phyloP scores from a whole-genome alignment of 2,113 vertebrate species.

The Coturnix japonica region DNA sequence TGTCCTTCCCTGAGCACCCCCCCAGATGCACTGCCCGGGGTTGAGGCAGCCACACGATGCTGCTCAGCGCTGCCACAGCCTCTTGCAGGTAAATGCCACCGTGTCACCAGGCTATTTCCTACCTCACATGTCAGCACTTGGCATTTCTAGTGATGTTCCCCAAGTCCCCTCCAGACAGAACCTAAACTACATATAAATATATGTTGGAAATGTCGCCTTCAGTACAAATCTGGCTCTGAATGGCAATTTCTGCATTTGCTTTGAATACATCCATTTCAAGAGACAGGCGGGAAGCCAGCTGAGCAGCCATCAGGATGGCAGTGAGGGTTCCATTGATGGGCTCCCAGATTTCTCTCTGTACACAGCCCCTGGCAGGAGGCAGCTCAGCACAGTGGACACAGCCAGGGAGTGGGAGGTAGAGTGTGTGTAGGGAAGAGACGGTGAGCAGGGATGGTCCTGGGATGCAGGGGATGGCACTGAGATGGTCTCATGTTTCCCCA shows the following conservation, averaged over 20 bases:
- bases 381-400: too few relatives aligned
- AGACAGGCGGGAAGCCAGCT: background rate
- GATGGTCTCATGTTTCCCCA: background rate
- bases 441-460: too few relatives aligned
- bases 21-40: too few relatives aligned
- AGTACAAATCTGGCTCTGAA: conserved; percentile 16
- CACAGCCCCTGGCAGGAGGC: background rate
- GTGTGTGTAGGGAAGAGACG: too few relatives aligned
- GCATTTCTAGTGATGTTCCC: conserved; percentile 18
- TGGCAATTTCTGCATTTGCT: conserved; percentile 25
- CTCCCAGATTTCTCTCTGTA: background rate
- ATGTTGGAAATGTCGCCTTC: background rate
- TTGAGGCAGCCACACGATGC: background rate
- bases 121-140: background rate
- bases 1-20: background rate
- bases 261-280: background rate
- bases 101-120: background rate
- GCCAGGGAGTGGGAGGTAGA: background rate
- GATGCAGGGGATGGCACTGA: background rate
- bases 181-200: background rate
- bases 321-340: background rate
- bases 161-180: background rate
- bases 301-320: background rate
- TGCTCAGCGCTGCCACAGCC: background rate
- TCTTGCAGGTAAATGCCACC: background rate